phyloP scores from a whole-genome alignment of 2,888 invertebrate species.

The Ganaspis brasiliensis region DNA sequence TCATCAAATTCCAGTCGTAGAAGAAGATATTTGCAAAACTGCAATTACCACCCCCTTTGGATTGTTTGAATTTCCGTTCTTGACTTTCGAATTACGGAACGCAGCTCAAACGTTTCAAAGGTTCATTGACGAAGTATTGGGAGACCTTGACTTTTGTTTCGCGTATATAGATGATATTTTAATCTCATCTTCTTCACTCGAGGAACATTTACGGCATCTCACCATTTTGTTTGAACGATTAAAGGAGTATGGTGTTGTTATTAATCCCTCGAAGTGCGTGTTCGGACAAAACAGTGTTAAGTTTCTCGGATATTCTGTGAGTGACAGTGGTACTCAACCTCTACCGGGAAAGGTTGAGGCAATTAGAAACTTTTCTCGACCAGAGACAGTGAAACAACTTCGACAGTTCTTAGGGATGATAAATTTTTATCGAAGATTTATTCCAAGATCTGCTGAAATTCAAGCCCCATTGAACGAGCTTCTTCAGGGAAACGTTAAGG shows the following conservation, averaged over 20 bases:
- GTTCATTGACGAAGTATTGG: neutral
- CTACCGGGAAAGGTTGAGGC: constrained; percentile 70
- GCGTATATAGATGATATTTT: constrained; percentile 60
- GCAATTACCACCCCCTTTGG: neutral
- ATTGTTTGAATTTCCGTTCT: neutral
- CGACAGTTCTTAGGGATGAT: neutral
- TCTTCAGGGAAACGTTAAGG: neutral
- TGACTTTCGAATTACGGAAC: constrained; percentile 10
- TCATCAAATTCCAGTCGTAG: neutral
- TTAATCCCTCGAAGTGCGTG: neutral
- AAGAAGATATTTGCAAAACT: neutral
- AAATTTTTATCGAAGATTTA: constrained; percentile 18
- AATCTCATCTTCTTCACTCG: constrained; percentile 48
- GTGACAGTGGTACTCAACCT: constrained; percentile 56
- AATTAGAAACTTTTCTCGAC: constrained; percentile 57
- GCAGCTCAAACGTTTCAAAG: constrained; percentile 2
- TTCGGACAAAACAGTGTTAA: constrained; percentile 55
- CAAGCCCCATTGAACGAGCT: no score
- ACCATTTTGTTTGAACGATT: neutral
- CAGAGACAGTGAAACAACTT: constrained; percentile 17
- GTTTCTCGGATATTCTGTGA: no score
- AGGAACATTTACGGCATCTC: constrained; percentile 56
- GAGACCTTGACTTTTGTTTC: constrained; percentile 56
- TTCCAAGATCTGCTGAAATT: neutral
- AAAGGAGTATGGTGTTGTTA: neutral